These are phyloP conservation scores for Pogonognathellus flavescens DNA, from an alignment of 1,140 invertebrate species.

Conservation along the genomic window DNA sequence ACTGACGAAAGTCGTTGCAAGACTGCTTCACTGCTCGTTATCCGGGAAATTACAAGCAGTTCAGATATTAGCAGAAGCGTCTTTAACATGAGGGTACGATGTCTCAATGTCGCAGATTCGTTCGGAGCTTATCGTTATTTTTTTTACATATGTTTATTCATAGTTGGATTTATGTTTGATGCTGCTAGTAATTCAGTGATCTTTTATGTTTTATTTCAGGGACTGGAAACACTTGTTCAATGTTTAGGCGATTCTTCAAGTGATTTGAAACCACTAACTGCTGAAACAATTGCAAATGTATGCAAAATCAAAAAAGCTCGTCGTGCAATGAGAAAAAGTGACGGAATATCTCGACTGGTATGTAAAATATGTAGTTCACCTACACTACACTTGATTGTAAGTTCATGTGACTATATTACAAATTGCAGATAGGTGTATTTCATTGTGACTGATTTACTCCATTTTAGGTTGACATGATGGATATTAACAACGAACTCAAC, in stretches of 20 bases:
- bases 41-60: constrained; percentile 57
- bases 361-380: too few species aligned
- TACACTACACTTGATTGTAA: background rate
- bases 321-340: constrained; percentile 82
- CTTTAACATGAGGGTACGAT: constrained; percentile 65
- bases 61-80: constrained; percentile 56
- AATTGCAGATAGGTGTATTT: background rate
- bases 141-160: too few species aligned
- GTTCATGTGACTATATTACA: too few species aligned
- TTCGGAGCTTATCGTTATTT: too few species aligned
- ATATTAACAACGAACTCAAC: background rate
- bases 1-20: constrained; percentile 76
- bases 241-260: constrained; percentile 81
- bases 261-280: constrained; percentile 87
- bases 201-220: constrained; percentile 52
- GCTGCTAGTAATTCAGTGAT: background rate
- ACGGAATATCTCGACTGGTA: constrained; percentile 63
- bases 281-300: constrained; percentile 90
- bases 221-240: constrained; percentile 63
- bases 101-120: background rate
- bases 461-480: constrained; percentile 71
- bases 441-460: background rate
- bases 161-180: too few species aligned
- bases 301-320: constrained; percentile 87
- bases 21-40: constrained; percentile 59